phyloP scores from a whole-genome alignment of 2,113 vertebrate genomes.

The Oryzias woworae region DNA sequence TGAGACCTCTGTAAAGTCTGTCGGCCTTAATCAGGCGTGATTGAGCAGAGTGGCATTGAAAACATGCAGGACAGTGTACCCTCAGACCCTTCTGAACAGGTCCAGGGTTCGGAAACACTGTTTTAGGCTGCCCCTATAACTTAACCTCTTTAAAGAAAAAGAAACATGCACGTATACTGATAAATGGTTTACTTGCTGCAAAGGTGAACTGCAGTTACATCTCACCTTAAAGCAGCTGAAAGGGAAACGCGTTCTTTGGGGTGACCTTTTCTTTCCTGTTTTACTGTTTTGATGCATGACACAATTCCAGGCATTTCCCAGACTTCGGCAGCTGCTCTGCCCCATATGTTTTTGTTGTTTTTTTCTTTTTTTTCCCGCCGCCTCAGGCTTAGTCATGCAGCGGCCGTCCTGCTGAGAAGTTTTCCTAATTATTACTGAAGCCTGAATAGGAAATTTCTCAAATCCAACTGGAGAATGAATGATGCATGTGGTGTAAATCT shows the following conservation, averaged over 20 bases:
- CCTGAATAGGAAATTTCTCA: conserved; percentile 30
- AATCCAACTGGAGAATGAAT: conserved; percentile 20
- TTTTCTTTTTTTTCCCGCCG: not conserved
- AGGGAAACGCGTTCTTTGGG: conserved; percentile 38
- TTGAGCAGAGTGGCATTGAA: too few relatives aligned
- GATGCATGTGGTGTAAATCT: conserved; percentile 28
- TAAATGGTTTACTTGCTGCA: conserved; percentile 33
- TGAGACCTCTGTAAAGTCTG: too few relatives aligned
- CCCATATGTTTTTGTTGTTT: conserved; percentile 30
- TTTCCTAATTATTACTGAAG: conserved; percentile 32
- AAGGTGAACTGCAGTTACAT: conserved; percentile 51
- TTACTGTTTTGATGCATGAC: conserved; percentile 51
- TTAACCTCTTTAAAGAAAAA: too few relatives aligned
- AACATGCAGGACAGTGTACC: too few relatives aligned
- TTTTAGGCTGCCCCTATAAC: too few relatives aligned
- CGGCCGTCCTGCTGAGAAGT: conserved; percentile 19
- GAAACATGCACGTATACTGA: conserved; percentile 17
- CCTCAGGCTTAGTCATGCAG: conserved; percentile 9
- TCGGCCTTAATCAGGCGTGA: too few relatives aligned
- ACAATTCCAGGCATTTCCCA: conserved; percentile 35
- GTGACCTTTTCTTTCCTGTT: conserved; percentile 31
- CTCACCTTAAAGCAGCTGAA: conserved; percentile 20
- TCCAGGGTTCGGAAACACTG: too few relatives aligned
- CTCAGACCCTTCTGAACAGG: too few relatives aligned
- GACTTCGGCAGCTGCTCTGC: conserved; percentile 21